These are phyloP conservation scores for Petroica traversi DNA, from an alignment of 2,113 vertebrate genomes.

Conservation along the genomic window DNA sequence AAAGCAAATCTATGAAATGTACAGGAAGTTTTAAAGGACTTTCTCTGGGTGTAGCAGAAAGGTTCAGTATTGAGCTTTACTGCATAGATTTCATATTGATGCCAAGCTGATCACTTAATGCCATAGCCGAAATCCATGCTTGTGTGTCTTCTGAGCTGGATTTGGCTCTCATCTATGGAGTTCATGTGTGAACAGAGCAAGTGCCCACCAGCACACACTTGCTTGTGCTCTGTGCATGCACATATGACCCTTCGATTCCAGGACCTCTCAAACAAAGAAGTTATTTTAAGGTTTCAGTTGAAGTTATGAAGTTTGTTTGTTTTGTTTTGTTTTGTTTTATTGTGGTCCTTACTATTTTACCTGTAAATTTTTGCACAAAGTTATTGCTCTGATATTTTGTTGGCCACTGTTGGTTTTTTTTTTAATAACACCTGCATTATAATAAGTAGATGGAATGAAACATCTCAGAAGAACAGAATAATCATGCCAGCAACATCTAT, in stretches of 20 bases:
- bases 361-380: not conserved
- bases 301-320: not conserved
- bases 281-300: not conserved
- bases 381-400: not conserved
- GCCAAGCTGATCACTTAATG: not conserved
- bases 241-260: not conserved
- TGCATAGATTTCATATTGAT: not conserved
- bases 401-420: not conserved
- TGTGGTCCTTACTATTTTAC: not conserved
- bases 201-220: rapidly evolving
- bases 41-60: not conserved
- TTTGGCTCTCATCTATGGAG: not conserved
- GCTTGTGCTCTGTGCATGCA: not conserved
- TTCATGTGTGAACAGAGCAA: not conserved
- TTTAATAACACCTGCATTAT: not conserved
- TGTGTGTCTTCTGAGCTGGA: not conserved
- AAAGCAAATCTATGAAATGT: not conserved
- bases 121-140: not conserved
- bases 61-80: not conserved
- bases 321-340: not conserved
- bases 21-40: not conserved
- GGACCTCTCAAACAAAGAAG: not conserved
- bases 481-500: not conserved
- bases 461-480: not conserved
- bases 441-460: not conserved